A percentile compares a stretch with the other conserved stretches of the same genome.
Conservation (phyloP, 2,888 invertebrate species). For the Megalurothrips usitatus region DNA sequence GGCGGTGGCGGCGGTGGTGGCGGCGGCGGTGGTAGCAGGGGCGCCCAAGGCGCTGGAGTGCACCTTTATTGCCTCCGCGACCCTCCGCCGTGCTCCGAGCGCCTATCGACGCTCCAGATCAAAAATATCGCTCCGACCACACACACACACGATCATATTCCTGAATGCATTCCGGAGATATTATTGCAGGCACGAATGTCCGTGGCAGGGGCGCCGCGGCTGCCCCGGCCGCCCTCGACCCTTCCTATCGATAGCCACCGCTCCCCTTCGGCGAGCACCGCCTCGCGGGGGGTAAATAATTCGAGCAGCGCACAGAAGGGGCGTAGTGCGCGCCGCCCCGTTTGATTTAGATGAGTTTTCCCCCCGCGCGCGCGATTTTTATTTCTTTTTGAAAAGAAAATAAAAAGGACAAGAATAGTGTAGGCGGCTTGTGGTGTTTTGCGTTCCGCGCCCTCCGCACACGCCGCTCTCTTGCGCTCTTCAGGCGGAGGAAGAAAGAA, state of each 20-base stretch:
- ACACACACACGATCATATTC: background rate
- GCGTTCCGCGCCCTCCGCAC: background rate
- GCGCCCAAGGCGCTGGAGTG: background rate
- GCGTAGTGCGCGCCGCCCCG: too few relatives aligned
- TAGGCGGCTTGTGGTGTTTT: too few relatives aligned
- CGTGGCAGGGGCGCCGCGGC: too few relatives aligned
- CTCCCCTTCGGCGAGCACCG: too few relatives aligned
- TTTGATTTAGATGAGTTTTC: too few relatives aligned
- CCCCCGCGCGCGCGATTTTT: too few relatives aligned
- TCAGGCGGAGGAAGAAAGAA: background rate
- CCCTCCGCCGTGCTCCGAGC: background rate
- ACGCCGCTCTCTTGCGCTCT: background rate
- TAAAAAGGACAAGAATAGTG: too few relatives aligned
- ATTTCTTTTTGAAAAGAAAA: too few relatives aligned
- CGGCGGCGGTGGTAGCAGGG: background rate
- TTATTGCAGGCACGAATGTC: background rate
- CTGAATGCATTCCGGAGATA: constrained; percentile 5
- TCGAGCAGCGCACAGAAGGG: too few relatives aligned
- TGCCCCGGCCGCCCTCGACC: too few relatives aligned
- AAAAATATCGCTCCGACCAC: constrained; percentile 3
- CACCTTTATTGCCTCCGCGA: constrained; percentile 5
- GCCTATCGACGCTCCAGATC: constrained; percentile 21
- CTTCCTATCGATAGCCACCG: too few relatives aligned
- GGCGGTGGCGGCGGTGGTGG: background rate
- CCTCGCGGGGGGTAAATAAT: too few relatives aligned